These are phyloP conservation scores for Buphagus erythrorhynchus DNA, from an alignment of 2,797 vertebrate genomes.

Conservation along the genomic window DNA sequence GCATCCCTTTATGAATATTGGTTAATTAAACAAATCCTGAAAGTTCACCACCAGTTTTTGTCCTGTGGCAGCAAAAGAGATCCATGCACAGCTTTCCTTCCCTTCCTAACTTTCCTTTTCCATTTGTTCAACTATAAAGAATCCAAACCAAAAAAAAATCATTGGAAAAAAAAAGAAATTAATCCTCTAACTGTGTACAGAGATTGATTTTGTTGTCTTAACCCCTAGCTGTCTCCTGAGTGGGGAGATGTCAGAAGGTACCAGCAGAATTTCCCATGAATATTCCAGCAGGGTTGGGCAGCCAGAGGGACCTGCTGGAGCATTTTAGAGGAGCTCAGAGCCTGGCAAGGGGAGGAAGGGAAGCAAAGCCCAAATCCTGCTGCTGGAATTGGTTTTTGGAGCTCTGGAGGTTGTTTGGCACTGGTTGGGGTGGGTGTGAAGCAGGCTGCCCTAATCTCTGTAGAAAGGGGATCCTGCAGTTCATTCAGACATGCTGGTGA, in stretches of 20 bases:
- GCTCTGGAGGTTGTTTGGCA: conserved; percentile 60
- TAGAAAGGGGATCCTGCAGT: conserved; percentile 54
- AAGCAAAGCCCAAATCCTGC: conserved; percentile 39
- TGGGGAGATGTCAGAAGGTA: background rate
- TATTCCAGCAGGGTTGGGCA: conserved; percentile 6
- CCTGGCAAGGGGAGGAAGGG: conserved; percentile 21
- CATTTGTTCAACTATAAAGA: background rate
- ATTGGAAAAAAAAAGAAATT: background rate
- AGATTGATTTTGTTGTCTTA: conserved; percentile 53
- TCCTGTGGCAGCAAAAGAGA: background rate
- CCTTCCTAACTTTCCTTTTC: background rate
- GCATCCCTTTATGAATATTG: background rate
- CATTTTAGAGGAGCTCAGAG: conserved; percentile 17
- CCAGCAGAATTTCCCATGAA: conserved; percentile 3
- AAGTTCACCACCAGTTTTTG: background rate
- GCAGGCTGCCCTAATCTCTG: conserved; percentile 56
- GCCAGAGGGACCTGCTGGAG: conserved; percentile 47
- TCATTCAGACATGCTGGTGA: background rate
- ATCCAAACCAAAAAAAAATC: background rate
- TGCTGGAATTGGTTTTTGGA: conserved; percentile 73
- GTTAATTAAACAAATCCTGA: background rate
- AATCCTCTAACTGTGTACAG: background rate
- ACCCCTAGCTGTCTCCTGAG: background rate
- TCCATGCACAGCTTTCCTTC: background rate
- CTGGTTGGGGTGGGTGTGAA: background rate